Percentiles rank a stretch among this genome's conserved stretches.
These are phyloP conservation scores for Rhizoglyphus robini DNA, from an alignment of 1,140 invertebrate genomes.

Conservation along the genomic window DNA sequence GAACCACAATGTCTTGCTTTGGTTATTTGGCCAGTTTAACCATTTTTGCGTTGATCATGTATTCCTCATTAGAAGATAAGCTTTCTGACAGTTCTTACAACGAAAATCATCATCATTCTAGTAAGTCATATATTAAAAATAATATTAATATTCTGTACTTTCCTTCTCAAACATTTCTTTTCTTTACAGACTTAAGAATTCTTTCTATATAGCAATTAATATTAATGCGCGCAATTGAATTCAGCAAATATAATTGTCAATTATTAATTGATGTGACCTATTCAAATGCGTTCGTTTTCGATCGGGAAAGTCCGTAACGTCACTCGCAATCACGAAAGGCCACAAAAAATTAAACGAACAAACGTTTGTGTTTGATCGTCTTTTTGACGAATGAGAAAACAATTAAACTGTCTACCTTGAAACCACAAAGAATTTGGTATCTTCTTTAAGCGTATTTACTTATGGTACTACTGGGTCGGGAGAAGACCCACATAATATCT, in stretches of 20 bases:
- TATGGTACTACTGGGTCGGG: constrained; percentile 84
- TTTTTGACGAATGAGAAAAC: constrained; percentile 49
- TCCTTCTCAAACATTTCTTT: background rate
- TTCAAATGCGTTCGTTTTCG: constrained; percentile 65
- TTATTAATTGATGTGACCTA: constrained; percentile 46
- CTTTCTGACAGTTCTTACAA: no score
- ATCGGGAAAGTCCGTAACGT: constrained; percentile 68
- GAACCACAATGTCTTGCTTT: no score
- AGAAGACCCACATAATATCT: constrained; percentile 95
- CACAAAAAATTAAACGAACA: constrained; percentile 65
- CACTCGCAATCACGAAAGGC: no score
- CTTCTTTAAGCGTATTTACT: constrained; percentile 61
- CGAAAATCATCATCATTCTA: background rate
- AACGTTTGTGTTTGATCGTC: constrained; percentile 74
- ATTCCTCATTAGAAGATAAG: background rate
- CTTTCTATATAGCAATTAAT: constrained; percentile 56
- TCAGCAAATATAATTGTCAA: constrained; percentile 26
- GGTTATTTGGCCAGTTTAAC: no score
- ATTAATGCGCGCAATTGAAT: constrained; percentile 33
- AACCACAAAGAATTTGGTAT: constrained; percentile 60
- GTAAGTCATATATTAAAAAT: background rate
- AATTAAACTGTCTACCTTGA: constrained; percentile 61
- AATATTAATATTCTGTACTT: background rate
- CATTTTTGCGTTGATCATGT: no score
- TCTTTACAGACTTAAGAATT: constrained; percentile 42